Base-by-base conservation (phyloP, 2,888 invertebrate genomes). In the Sesamia inferens region DNA sequence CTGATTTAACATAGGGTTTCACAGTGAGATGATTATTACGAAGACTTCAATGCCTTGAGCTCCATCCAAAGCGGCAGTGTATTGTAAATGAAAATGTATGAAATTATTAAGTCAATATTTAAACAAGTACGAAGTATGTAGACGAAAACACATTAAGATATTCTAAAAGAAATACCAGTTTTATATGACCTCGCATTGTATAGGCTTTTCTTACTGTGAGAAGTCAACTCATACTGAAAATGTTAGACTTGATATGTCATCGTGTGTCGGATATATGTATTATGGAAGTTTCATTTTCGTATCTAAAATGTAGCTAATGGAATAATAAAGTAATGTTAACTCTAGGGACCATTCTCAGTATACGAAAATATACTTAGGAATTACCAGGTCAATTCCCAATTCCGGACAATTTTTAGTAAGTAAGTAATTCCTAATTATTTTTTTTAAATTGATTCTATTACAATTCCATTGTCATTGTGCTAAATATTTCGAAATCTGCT, bases 251-350 rank as follows among this genome's bases (percentile, higher is more conserved):
- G 19, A 51, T 16, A 48, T 48, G 48, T 48, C 48, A 7, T 48
- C 19, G 5, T 10, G 4, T 0, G 14, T 59, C 54, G 24, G 31
- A 47, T 3, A 68, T 47, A 69, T 39, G 31, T 31, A 31, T 47
- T 78, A n/a, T 0, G 5, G 8, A 54, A 59, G 39, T 54, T 74
- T 75, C 78, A 78, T 48, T 61, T 69, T 19, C 39, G 10, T 54
- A 16, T 55, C 54, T n/a, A 13, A 69, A 8, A 48, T 22, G 14
- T 14, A 55, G n/a, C 39, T 71, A 78, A 70, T 78, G 24, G 78
- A 75, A 75, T 78, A 75, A 61, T 75, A 75, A n/a, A 78, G 59
- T 70, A 61, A 14, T 7, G 42, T 14, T 19, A 58, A 10, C 59
- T n/a, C 59, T 0, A 5, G n/a, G 54, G 70, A n/a, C 4, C n/a